Percentiles rank a stretch among this genome's conserved stretches.
Evolutionary conservation across 2,113 vertebrate species (phyloP).

Genomic region (Erythrocebus patas): DNA sequence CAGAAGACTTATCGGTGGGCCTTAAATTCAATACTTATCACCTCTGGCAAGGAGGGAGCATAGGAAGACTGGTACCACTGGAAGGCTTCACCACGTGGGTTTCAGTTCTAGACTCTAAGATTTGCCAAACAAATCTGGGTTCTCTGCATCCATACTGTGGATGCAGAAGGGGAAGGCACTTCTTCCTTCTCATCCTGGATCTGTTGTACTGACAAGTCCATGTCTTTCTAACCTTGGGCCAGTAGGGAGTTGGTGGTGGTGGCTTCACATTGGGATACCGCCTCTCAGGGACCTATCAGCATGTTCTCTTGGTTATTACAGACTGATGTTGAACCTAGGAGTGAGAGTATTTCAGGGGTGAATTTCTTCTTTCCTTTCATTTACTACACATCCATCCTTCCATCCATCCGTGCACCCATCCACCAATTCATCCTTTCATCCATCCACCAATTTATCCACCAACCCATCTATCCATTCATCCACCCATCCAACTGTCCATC

Average conservation of each 20-base stretch:
- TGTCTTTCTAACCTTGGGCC: background rate
- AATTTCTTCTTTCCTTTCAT: background rate
- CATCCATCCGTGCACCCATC: no score
- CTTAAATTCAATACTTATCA: fast-evolving
- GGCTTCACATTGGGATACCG: fast-evolving
- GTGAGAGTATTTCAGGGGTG: background rate
- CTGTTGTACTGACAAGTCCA: background rate
- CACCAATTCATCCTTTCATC: background rate
- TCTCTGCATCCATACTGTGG: background rate
- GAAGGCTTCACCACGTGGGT: background rate
- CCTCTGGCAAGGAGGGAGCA: fast-evolving
- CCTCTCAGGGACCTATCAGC: background rate
- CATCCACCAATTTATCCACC: background rate
- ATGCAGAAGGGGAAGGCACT: fast-evolving
- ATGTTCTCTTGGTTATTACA: background rate
- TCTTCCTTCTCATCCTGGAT: background rate
- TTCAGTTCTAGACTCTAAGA: background rate
- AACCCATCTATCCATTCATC: background rate
- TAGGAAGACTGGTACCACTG: no score
- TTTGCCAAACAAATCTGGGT: no score
- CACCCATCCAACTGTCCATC: fast-evolving
- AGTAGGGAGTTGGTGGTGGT: fast-evolving
- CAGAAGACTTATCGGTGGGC: background rate
- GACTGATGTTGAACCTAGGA: background rate
- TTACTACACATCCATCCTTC: background rate